Base-by-base conservation (phyloP, 2,888 invertebrate species). In the Leptothorax acervorum region DNA sequence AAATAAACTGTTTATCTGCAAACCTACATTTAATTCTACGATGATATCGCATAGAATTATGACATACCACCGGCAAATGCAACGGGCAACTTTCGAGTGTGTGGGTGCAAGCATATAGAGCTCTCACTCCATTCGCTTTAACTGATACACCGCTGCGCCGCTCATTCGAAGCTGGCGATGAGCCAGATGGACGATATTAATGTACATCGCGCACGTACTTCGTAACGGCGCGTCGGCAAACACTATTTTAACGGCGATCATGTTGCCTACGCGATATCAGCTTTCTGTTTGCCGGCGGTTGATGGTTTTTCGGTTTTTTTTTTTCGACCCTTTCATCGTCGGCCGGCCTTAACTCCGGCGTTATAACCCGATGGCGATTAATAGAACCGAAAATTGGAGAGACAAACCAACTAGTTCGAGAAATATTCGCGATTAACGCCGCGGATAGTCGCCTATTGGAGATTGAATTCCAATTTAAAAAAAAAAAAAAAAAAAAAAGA, bases 171-270 rank as follows among this genome's bases (percentile, higher is more conserved):
- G 12, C 82, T 84, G 84, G 84, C 84, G 82, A 84, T 75, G 75
- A 82, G 84, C 84, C 84, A 84, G 84, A 82, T 65, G 82, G 68
- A 75, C 75, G 84, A 82, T 84, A 84, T 84, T 84, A 82, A 79
- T 73, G 84, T 65, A 65, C 81, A 71, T 70, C 71, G 71, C 57
- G 81, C 79, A 57, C 81, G 79, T 78, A 83, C 79, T 79, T 70
- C 63, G 76, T 78, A 83, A 78, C 83, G 68, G 70, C 57, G 68
- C 78, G 78, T 78, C 62, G 83, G 66, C 78, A 62, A 68, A 70
- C 83, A 70, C 60, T 83, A 62, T 78, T 83, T 83, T 83, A 68
- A 78, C 79, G 79, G 31, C 53, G 71, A 81, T 81, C 71, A 71
- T 71, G 39, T 71, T 71, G 60, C 70, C 35, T 70, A 45, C 31